phyloP scores from a whole-genome alignment of 2,113 vertebrate species.

The Nematolebias whitei region DNA sequence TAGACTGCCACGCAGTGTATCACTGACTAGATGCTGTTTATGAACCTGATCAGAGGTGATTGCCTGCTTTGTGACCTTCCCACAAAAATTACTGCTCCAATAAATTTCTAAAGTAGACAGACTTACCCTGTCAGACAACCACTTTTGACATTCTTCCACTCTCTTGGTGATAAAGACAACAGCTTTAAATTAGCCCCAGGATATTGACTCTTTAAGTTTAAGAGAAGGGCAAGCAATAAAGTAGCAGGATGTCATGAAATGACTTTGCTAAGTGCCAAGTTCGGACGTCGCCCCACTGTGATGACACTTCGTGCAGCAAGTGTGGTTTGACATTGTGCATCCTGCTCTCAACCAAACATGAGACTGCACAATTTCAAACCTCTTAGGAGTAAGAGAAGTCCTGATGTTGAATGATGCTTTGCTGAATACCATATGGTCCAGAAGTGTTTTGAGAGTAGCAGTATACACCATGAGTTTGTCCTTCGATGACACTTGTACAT shows the following conservation, averaged over 20 bases:
- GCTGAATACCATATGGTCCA: slow-evolving; percentile 60
- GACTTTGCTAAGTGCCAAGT: slow-evolving; percentile 66
- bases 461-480: slow-evolving; percentile 42
- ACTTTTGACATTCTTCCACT: slow-evolving; percentile 69
- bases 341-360: slow-evolving; percentile 38
- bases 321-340: slow-evolving; percentile 63
- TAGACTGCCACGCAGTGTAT: slow-evolving; percentile 44
- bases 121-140: slow-evolving; percentile 40
- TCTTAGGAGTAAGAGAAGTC: slow-evolving; percentile 44
- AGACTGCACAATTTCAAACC: slow-evolving; percentile 39
- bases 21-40: slow-evolving; percentile 61
- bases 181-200: slow-evolving; percentile 57
- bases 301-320: slow-evolving; percentile 62
- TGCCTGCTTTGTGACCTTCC: slow-evolving; percentile 68
- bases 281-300: slow-evolving; percentile 50
- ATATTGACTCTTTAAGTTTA: slow-evolving; percentile 67
- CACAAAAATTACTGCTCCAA: slow-evolving; percentile 67
- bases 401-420: slow-evolving; percentile 49
- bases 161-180: slow-evolving; percentile 61
- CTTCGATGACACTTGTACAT: slow-evolving; percentile 55
- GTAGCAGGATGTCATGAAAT: slow-evolving; percentile 45
- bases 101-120: slow-evolving; percentile 62
- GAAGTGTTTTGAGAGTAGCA: slow-evolving; percentile 27
- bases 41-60: slow-evolving; percentile 68
- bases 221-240: slow-evolving; percentile 58